Conservation (phyloP, 2,888 invertebrate species). For the Lypha dubia region DNA sequence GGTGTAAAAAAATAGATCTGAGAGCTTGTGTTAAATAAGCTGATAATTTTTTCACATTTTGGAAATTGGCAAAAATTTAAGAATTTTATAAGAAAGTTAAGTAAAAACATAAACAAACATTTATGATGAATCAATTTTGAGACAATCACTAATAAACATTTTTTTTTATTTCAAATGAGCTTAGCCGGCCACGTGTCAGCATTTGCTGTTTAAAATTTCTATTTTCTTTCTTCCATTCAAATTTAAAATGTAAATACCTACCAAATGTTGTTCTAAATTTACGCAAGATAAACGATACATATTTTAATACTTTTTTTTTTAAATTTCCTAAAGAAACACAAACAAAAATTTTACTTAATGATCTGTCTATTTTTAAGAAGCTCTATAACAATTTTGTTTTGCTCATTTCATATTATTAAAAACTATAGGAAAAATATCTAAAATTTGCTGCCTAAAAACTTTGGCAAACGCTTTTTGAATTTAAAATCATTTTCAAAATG, state of each 20-base stretch:
- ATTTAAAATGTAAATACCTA: slow-evolving; percentile 1
- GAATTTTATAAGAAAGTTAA: background rate
- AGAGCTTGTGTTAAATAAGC: background rate
- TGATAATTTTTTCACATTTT: too few species aligned
- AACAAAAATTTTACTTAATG: slow-evolving; percentile 53
- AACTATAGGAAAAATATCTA: background rate
- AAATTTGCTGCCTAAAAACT: slow-evolving; percentile 17
- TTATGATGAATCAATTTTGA: background rate
- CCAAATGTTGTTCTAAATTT: slow-evolving; percentile 26
- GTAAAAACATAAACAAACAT: background rate
- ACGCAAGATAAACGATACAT: background rate
- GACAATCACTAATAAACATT: background rate
- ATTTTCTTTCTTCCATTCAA: background rate
- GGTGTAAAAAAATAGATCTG: background rate
- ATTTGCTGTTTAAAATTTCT: background rate
- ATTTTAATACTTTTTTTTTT: background rate
- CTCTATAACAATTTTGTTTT: slow-evolving; percentile 42
- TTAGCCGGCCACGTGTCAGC: background rate
- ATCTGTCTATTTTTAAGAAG: slow-evolving; percentile 57
- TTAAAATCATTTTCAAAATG: slow-evolving; percentile 34
- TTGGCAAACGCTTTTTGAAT: slow-evolving; percentile 50
- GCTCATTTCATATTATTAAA: slow-evolving; percentile 21
- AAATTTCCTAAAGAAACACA: slow-evolving; percentile 26
- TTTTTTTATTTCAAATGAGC: background rate
- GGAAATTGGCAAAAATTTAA: too few species aligned